These are phyloP conservation scores for Ceriagrion tenellum DNA, from an alignment of 2,888 invertebrate species.

Conservation along the genomic window DNA sequence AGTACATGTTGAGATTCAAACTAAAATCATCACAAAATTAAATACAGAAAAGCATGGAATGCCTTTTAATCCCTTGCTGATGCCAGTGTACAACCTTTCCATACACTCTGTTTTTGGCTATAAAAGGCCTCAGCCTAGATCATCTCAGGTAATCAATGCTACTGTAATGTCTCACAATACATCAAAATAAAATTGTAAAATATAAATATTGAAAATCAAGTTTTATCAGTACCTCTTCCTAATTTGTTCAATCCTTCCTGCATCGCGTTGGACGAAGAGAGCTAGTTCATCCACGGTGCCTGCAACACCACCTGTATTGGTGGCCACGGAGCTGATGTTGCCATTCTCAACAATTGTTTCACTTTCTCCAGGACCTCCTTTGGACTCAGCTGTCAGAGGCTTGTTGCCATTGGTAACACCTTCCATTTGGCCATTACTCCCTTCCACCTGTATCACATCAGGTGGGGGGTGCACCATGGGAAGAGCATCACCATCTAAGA, in stretches of 20 bases:
- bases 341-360: slow-evolving; percentile 17
- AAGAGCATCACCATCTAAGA: slow-evolving; percentile 39
- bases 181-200: too few species aligned
- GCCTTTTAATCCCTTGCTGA: too few species aligned
- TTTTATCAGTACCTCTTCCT: slow-evolving; percentile 83
- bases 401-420: slow-evolving; percentile 18
- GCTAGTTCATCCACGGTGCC: slow-evolving; percentile 83
- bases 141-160: too few species aligned
- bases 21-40: too few species aligned
- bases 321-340: slow-evolving; percentile 76
- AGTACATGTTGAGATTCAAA: too few species aligned
- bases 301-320: slow-evolving; percentile 76
- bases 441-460: slow-evolving; percentile 57
- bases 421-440: slow-evolving; percentile 32
- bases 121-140: too few species aligned
- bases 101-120: too few species aligned
- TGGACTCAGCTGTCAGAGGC: not conserved
- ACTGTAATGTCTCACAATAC: too few species aligned
- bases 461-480: not conserved
- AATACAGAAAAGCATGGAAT: too few species aligned
- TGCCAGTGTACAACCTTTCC: too few species aligned
- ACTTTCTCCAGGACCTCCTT: not conserved
- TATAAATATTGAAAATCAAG: too few species aligned
- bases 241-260: slow-evolving; percentile 89
- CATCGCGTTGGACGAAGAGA: slow-evolving; percentile 91